Conservation (phyloP, 2,113 vertebrate genomes). For the Hypocryptadius cinnamomeus region DNA sequence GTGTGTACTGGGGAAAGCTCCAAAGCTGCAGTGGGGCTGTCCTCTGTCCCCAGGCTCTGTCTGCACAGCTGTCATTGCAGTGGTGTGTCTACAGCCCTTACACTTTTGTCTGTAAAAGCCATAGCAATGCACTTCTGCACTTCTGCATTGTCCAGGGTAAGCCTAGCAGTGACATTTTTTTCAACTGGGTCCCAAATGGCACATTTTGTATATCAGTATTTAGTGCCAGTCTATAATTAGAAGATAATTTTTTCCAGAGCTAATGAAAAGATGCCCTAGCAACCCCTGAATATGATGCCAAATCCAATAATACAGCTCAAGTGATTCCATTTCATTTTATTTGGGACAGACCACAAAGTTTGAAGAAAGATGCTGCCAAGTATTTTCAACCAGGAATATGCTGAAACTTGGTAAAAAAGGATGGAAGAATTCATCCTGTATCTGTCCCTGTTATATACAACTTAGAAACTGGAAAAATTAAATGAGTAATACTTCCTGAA, state of each 20-base stretch:
- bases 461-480: slow-evolving; percentile 16
- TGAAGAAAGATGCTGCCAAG: not conserved
- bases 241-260: slow-evolving; percentile 37
- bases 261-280: slow-evolving; percentile 56
- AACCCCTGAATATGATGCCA: slow-evolving; percentile 37
- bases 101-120: not conserved
- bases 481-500: slow-evolving; percentile 24
- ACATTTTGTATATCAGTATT: slow-evolving; percentile 3
- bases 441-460: not conserved
- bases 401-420: not conserved
- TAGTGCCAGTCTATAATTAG: slow-evolving; percentile 47
- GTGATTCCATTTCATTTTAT: slow-evolving; percentile 2
- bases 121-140: not conserved
- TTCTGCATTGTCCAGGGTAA: not conserved
- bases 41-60: not conserved
- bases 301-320: slow-evolving; percentile 20
- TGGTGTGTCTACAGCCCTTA: not conserved
- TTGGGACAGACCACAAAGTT: not conserved
- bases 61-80: not conserved
- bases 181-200: not conserved
- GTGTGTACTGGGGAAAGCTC: not conserved
- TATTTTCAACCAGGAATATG: not conserved
- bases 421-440: not conserved
- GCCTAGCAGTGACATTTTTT: not conserved
- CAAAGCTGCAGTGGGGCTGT: not conserved